Evolutionary conservation across 1,140 invertebrate genomes (phyloP).

Genomic region (Drosophila sp.): DNA sequence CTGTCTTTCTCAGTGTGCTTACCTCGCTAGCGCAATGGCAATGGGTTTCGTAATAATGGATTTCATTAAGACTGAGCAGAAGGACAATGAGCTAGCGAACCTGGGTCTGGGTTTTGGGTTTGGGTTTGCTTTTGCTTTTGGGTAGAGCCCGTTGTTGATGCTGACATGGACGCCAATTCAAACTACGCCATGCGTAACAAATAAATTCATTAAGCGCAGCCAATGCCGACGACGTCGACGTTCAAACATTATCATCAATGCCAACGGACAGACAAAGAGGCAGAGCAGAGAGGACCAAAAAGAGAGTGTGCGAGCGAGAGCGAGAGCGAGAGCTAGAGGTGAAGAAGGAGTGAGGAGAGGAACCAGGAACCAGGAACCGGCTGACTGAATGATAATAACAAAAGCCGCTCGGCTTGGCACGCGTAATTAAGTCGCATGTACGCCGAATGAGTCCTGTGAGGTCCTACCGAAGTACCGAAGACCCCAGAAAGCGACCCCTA

Average conservation of each 20-base stretch:
- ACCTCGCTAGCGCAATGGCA: conserved; percentile 28
- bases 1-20: neutral
- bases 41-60: conserved; percentile 80
- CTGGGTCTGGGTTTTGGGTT: neutral
- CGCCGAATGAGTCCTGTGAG: conserved; percentile 33
- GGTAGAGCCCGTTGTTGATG: neutral
- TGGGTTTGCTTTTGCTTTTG: neutral
- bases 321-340: conserved; percentile 1
- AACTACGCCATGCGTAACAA: conserved; percentile 81
- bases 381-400: conserved; percentile 78
- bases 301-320: neutral
- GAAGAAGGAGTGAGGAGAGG: conserved; percentile 17
- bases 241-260: conserved; percentile 73
- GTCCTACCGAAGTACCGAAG: conserved; percentile 13
- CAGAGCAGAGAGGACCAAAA: conserved; percentile 13
- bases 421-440: conserved; percentile 78
- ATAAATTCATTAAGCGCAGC: conserved; percentile 87
- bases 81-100: conserved; percentile 55
- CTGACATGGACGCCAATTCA: conserved; percentile 70
- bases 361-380: conserved; percentile 47
- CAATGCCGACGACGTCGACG: conserved; percentile 60
- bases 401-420: conserved; percentile 71
- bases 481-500: conserved; percentile 5
- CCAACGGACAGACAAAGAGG: conserved; percentile 50
- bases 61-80: conserved; percentile 72